These are phyloP conservation scores for Tenthredo distinguenda DNA, from an alignment of 2,888 invertebrate genomes.

Conservation along the genomic window DNA sequence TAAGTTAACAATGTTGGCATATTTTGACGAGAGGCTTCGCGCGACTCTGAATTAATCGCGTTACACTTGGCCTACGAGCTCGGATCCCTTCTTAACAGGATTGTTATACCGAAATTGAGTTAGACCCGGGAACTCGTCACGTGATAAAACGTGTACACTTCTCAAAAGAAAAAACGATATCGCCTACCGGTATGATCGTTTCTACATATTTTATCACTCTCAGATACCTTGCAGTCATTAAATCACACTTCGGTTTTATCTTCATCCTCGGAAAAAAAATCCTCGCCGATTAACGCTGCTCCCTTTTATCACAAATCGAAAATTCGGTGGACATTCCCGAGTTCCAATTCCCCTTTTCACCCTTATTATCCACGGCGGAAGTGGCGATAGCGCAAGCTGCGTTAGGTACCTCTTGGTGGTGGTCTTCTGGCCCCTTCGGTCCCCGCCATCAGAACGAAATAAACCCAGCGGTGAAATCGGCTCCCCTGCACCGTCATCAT, in stretches of 20 bases:
- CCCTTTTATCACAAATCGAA: not conserved
- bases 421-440: not conserved
- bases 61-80: constrained; percentile 36
- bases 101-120: constrained; percentile 41
- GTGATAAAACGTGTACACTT: not conserved
- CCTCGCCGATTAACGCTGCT: not conserved
- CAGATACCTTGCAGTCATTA: not conserved
- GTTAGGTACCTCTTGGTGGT: not conserved
- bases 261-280: not conserved
- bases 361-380: constrained; percentile 35
- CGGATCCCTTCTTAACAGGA: constrained; percentile 46
- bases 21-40: constrained; percentile 48
- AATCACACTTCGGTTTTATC: not conserved
- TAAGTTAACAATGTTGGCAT: constrained; percentile 27
- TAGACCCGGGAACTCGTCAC: constrained; percentile 2
- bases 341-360: not conserved
- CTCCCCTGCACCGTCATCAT: constrained; percentile 43
- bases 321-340: not conserved
- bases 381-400: constrained; percentile 41
- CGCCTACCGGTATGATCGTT: not conserved
- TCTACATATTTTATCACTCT: not conserved
- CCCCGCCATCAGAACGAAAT: not conserved
- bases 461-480: constrained; percentile 31
- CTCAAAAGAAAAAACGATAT: not conserved
- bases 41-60: constrained; percentile 41